Base-by-base conservation (phyloP, 2,113 vertebrate species). In the Cichladusa arquata region DNA sequence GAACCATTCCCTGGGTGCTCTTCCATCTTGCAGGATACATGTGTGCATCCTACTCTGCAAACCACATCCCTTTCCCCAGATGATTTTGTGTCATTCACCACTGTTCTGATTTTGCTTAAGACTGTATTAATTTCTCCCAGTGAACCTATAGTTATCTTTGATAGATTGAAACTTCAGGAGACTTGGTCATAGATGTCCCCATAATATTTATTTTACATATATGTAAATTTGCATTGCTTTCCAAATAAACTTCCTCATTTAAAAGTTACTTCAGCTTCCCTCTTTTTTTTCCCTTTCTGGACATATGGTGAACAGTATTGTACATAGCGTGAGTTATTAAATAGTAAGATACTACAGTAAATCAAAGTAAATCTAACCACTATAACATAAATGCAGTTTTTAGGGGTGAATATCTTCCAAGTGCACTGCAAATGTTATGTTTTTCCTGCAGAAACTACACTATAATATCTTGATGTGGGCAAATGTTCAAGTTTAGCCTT, bases 361-460 rank as follows among this genome's bases (percentile, higher is more conserved):
- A 93, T 86, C 50, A 78, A 86, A 95, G 71, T 50, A 70, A 79
- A 71, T 91, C 44, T 53, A 61, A 64, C 48, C 3, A 3, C 53
- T 65, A 2, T 76, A 88, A 58, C 18, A 57, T 56, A 88, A 94
- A 96, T 70, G 53, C 8, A 6, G 0, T 36, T 60, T 58, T 67
- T 20, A 20, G 9, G 9, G 8, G 20, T 64, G 56, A 93, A 14
- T 48, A 56, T 87, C 40, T 92, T 90, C 78, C 40, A 90, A 81
- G 22, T 38, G 36, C 81, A 79, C 69, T 93, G 66, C 22, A 91
- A 89, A 91, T 2, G 8, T 90, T 85, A 57, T 24, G 20, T 42
- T 93, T 88, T 92, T 85, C 71, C 56, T 92, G 64, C 60, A 74
- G 80, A 83, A 94, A 51, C 47, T 66, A 34, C 76, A 71, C 26